A percentile compares a stretch with the other conserved stretches of the same genome.
These are phyloP conservation scores for Notarius quadriscutis DNA, from an alignment of 2,113 vertebrate genomes.

Conservation along the genomic window DNA sequence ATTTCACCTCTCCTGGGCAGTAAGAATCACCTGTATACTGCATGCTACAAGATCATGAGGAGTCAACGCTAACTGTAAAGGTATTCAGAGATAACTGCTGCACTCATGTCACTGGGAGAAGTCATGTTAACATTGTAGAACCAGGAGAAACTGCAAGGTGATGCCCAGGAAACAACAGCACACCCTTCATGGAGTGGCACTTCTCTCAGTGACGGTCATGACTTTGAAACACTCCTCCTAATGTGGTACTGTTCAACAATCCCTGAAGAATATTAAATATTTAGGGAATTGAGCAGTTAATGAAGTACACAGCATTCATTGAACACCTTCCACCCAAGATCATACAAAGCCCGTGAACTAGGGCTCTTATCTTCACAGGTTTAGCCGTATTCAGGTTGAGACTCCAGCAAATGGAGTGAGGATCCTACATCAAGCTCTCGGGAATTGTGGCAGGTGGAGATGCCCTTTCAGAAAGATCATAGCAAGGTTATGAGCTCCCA, in stretches of 20 bases:
- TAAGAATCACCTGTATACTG: not conserved
- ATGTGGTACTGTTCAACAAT: not conserved
- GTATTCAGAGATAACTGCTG: not conserved
- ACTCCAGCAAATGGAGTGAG: not conserved
- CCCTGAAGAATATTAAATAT: not conserved
- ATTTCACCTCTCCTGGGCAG: not conserved
- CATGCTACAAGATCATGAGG: not conserved
- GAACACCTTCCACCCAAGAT: not conserved
- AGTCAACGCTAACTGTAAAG: not conserved
- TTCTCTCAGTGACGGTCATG: not conserved
- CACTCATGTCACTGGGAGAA: not conserved
- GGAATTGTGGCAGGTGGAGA: not conserved
- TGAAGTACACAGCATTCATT: not conserved
- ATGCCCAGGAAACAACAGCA: not conserved
- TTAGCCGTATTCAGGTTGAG: not conserved
- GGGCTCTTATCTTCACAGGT: not conserved
- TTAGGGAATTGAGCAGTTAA: not conserved
- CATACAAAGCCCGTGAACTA: not conserved
- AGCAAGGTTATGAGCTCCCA: not conserved
- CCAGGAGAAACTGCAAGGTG: not conserved
- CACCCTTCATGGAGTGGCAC: not conserved
- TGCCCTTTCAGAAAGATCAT: not conserved
- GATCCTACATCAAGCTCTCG: not conserved
- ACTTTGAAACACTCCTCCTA: not conserved
- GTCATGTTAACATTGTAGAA: not conserved